Conservation (phyloP, 2,113 vertebrate species). For the Axis porcinus region DNA sequence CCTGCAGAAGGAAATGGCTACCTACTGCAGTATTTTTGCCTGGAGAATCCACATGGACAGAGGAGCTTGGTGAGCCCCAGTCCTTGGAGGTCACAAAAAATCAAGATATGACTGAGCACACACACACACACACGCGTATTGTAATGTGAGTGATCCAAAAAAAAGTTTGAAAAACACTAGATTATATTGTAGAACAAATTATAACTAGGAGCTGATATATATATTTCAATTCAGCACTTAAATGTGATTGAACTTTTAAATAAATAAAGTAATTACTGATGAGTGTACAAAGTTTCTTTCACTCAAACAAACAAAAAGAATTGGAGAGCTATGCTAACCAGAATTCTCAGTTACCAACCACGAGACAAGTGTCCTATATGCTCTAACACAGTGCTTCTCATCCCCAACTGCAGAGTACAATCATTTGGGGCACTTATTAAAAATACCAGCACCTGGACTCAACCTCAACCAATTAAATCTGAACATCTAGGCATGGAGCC, state of each 20-base stretch:
- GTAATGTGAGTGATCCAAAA: background rate
- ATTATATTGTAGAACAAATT: background rate
- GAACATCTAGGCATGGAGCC: background rate
- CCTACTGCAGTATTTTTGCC: background rate
- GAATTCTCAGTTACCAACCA: background rate
- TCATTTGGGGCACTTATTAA: background rate
- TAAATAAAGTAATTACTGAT: slow-evolving; percentile 3
- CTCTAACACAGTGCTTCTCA: background rate
- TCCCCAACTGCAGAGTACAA: background rate
- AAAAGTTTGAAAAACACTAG: background rate
- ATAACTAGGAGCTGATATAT: background rate
- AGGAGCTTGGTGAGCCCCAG: background rate
- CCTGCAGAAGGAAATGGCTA: background rate
- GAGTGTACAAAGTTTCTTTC: background rate
- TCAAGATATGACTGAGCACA: background rate
- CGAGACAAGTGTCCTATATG: background rate
- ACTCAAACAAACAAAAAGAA: background rate
- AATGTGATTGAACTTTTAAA: background rate
- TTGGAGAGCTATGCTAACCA: background rate
- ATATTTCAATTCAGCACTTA: background rate
- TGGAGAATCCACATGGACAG: background rate
- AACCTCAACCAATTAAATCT: background rate
- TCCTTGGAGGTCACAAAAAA: background rate
- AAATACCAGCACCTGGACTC: background rate
- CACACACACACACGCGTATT: background rate